Evolutionary conservation across 2,797 vertebrate species (phyloP).

Genomic region (Vipera ursinii): DNA sequence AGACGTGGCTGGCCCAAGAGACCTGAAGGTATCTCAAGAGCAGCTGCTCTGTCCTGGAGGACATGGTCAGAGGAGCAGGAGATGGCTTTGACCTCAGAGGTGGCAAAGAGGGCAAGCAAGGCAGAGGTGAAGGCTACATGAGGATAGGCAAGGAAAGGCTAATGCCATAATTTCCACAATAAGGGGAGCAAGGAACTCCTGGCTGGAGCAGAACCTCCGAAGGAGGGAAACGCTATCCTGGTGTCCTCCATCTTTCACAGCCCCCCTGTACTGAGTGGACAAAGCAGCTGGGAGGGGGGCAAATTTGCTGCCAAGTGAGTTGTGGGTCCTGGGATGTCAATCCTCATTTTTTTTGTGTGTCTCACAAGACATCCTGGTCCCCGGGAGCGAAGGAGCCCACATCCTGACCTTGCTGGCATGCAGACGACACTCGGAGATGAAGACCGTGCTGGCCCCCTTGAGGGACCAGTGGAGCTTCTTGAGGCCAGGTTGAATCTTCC

Average conservation of each 20-base stretch:
- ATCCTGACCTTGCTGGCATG: slow-evolving; percentile 80
- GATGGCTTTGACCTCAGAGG: not conserved
- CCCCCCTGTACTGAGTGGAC: not conserved
- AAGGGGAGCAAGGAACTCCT: not conserved
- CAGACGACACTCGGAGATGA: slow-evolving; percentile 80
- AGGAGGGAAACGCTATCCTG: not conserved
- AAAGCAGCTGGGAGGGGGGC: too few species aligned
- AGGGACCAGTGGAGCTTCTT: slow-evolving; percentile 82
- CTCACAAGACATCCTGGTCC: too few species aligned
- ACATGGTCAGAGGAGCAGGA: not conserved
- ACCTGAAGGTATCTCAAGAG: too few species aligned
- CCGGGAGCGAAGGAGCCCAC: too few species aligned
- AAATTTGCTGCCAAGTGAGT: too few species aligned
- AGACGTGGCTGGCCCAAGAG: not conserved
- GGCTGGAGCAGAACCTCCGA: not conserved
- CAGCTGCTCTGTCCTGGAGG: not conserved
- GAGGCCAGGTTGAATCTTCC: slow-evolving; percentile 82
- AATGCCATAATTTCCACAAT: not conserved
- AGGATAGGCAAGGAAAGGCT: not conserved
- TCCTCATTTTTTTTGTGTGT: fast-evolving
- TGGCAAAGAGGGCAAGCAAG: not conserved
- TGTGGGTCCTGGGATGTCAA: not conserved
- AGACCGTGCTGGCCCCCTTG: slow-evolving; percentile 73
- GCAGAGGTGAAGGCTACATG: not conserved
- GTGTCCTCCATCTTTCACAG: not conserved